Conservation (phyloP, 2,797 vertebrate genomes). For the Carcharodon carcharias region DNA sequence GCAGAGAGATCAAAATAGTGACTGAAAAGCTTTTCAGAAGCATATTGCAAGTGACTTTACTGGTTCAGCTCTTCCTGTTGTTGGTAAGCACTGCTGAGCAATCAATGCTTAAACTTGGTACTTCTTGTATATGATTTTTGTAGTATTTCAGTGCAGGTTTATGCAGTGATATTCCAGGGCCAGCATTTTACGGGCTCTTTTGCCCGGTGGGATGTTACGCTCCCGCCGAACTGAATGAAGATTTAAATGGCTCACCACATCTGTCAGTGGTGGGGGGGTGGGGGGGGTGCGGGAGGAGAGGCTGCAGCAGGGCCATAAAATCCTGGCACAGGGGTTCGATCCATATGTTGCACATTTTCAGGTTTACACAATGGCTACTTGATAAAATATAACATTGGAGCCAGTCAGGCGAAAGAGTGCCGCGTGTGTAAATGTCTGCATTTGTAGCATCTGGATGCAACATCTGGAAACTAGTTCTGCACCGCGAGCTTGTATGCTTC, state of each 20-base stretch:
- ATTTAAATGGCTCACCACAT: no score
- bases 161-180: not conserved
- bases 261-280: no score
- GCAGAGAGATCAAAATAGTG: not conserved
- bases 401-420: not conserved
- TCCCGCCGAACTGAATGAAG: no score
- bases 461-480: not conserved
- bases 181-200: no score
- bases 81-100: not conserved
- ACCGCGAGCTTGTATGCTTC: not conserved
- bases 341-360: not conserved
- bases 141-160: not conserved
- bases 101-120: not conserved
- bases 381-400: not conserved
- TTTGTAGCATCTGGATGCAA: not conserved
- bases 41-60: not conserved
- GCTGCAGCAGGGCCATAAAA: no score
- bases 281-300: no score
- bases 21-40: not conserved
- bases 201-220: no score
- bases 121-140: not conserved
- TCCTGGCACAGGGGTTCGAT: not conserved
- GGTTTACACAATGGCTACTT: not conserved
- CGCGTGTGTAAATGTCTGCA: not conserved
- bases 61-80: not conserved